These are phyloP conservation scores for Crocallis elinguaria DNA, from an alignment of 2,888 invertebrate genomes.

Conservation along the genomic window DNA sequence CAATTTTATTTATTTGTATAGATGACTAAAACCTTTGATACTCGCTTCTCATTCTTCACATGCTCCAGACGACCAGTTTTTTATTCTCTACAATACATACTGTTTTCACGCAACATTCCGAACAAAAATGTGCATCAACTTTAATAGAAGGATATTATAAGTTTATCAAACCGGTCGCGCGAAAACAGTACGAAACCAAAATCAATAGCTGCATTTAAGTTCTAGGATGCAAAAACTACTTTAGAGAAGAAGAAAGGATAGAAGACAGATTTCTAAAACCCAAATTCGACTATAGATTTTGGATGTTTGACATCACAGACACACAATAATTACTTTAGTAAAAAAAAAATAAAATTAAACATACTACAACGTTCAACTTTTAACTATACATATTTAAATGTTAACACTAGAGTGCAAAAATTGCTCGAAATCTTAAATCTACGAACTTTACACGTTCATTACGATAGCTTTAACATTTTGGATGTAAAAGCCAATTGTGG, in stretches of 20 bases:
- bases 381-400: conserved; percentile 43
- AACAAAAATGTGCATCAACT: conserved; percentile 2
- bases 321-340: conserved; percentile 29
- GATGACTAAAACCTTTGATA: neutral
- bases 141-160: neutral
- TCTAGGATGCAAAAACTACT: conserved; percentile 1
- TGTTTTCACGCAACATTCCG: conserved; percentile 10
- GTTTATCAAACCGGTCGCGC: conserved; percentile 1
- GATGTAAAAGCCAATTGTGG: conserved; percentile 2
- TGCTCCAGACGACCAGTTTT: conserved; percentile 7
- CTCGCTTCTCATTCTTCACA: neutral
- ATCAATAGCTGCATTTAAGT: conserved; percentile 18
- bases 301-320: conserved; percentile 53
- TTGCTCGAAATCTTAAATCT: conserved; percentile 46
- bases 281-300: conserved; percentile 29
- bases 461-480: neutral
- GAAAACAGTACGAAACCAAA: conserved; percentile 15
- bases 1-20: no score
- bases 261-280: conserved; percentile 3
- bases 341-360: conserved; percentile 67
- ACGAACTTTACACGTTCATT: conserved; percentile 3
- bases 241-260: neutral
- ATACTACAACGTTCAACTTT: conserved; percentile 53
- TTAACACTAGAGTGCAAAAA: conserved; percentile 62
- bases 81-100: conserved; percentile 6